Percentiles rank a stretch among this genome's conserved stretches.
These are phyloP conservation scores for Gopherus flavomarginatus DNA, from an alignment of 2,113 vertebrate species.

Conservation along the genomic window DNA sequence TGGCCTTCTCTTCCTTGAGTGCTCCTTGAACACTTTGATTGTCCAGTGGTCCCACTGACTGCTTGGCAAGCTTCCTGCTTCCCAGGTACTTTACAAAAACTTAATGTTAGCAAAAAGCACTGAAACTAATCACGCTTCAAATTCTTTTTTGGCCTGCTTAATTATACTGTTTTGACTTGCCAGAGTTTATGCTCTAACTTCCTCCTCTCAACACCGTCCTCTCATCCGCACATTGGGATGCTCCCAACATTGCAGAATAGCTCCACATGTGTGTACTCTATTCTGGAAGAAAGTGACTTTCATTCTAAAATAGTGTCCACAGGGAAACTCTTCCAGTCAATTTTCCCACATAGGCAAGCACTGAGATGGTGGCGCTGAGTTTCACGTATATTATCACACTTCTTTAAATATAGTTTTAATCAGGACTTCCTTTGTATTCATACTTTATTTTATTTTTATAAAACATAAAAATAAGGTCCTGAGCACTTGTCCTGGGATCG, in stretches of 20 bases:
- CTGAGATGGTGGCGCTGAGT: accelerated
- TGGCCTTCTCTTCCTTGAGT: too few species aligned
- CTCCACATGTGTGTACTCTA: not conserved
- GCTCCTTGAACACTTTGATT: too few species aligned
- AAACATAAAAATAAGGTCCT: not conserved
- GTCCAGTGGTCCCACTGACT: too few species aligned
- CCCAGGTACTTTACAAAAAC: too few species aligned
- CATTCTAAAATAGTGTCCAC: not conserved
- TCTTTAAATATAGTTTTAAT: not conserved
- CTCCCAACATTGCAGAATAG: not conserved
- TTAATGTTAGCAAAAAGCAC: too few species aligned
- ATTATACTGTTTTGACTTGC: too few species aligned
- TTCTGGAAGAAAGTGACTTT: not conserved
- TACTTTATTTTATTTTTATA: not conserved
- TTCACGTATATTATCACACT: not conserved
- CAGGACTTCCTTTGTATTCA: not conserved
- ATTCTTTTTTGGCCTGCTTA: too few species aligned
- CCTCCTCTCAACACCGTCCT: not conserved
- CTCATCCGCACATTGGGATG: not conserved
- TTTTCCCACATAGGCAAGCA: not conserved
- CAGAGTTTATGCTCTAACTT: not conserved
- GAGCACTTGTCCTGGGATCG: not conserved
- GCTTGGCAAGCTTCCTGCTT: too few species aligned
- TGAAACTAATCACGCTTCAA: too few species aligned
- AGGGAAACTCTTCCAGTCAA: not conserved